phyloP scores from a whole-genome alignment of 2,113 vertebrate species.

The Xiphophorus couchianus region DNA sequence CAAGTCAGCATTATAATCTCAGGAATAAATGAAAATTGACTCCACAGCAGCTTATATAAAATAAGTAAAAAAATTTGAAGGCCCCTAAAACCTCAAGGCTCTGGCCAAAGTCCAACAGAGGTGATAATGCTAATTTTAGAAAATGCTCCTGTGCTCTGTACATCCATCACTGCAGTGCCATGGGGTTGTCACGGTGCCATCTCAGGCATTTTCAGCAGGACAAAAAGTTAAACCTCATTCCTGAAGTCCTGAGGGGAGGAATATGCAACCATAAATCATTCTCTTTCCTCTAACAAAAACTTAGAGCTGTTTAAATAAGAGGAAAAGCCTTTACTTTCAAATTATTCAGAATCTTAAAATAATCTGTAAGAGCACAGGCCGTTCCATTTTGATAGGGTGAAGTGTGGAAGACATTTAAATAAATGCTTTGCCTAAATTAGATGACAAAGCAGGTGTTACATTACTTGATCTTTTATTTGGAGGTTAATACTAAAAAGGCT shows the following conservation, averaged over 20 bases:
- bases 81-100: too few species aligned
- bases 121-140: constrained; percentile 46
- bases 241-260: constrained; percentile 1
- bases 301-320: not conserved
- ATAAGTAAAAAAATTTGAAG: too few species aligned
- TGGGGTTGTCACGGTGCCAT: constrained; percentile 3
- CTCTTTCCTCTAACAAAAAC: constrained; percentile 19
- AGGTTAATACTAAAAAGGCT: not conserved
- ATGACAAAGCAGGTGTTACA: not conserved
- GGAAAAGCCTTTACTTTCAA: not conserved
- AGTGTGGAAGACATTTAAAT: constrained; percentile 1
- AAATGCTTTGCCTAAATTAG: not conserved
- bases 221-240: constrained; percentile 23
- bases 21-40: too few species aligned
- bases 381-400: not conserved
- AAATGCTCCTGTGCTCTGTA: constrained; percentile 39
- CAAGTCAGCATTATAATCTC: too few species aligned
- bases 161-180: constrained; percentile 37
- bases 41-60: too few species aligned
- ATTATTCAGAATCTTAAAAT: not conserved
- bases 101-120: too few species aligned
- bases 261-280: constrained; percentile 38
- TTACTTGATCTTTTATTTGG: not conserved
- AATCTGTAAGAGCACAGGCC: not conserved
- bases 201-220: constrained; percentile 29